A percentile compares a stretch with the other conserved stretches of the same genome.
Conservation (phyloP, 2,888 invertebrate species). For the Rhingia rostrata region DNA sequence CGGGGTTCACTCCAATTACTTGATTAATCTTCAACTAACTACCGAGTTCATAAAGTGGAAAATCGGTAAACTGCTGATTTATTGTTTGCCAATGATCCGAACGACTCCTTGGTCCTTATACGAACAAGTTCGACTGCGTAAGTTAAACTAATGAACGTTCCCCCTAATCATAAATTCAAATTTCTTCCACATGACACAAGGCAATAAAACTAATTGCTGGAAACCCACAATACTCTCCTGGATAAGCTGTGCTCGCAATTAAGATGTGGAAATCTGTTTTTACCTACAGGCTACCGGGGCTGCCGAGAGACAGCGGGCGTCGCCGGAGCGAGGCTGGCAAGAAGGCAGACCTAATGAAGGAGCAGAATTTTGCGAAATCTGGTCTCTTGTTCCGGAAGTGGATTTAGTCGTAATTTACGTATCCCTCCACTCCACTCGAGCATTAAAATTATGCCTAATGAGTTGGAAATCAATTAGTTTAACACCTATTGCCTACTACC, state of each 20-base stretch:
- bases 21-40: constrained; percentile 13
- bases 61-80: constrained; percentile 34
- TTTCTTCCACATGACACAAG: constrained; percentile 66
- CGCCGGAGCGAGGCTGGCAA: too few relatives aligned
- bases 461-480: constrained; percentile 71
- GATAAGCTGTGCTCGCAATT: constrained; percentile 45
- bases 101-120: not conserved
- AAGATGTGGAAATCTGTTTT: constrained; percentile 56
- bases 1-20: not conserved
- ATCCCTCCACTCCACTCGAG: constrained; percentile 40
- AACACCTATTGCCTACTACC: constrained; percentile 48
- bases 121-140: constrained; percentile 8
- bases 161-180: constrained; percentile 64
- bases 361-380: constrained; percentile 33
- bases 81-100: constrained; percentile 28
- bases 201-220: constrained; percentile 66
- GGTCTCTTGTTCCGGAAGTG: constrained; percentile 33
- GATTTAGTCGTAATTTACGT: constrained; percentile 54
- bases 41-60: constrained; percentile 35
- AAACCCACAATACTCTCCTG: constrained; percentile 53
- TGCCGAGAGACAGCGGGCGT: not conserved
- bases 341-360: not conserved
- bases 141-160: constrained; percentile 49
- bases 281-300: constrained; percentile 13
- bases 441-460: constrained; percentile 67